A percentile compares a stretch with the other conserved stretches of the same genome.
Conservation (phyloP, 2,797 vertebrate genomes). For the Lepidocolaptes lacrymiger region DNA sequence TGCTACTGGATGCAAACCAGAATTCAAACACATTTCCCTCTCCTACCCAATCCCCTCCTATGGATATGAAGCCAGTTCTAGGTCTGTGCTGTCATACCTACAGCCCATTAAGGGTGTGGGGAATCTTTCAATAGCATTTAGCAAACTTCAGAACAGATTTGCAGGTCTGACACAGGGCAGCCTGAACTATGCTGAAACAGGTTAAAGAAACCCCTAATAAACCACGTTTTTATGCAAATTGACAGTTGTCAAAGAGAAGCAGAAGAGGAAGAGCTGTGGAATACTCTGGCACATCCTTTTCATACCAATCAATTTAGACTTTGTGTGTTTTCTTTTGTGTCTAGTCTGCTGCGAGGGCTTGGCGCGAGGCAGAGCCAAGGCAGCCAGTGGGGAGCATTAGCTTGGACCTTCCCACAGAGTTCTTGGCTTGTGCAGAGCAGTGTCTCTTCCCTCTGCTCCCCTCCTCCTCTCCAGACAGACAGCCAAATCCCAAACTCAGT, state of each 20-base stretch:
- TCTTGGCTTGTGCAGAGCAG: conserved; percentile 40
- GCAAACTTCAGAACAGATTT: neutral
- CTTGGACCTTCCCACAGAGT: conserved; percentile 61
- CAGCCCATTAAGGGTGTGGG: neutral
- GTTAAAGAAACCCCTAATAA: neutral
- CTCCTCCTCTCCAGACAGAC: neutral
- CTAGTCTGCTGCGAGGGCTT: conserved; percentile 70
- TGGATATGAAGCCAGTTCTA: neutral
- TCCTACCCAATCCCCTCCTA: neutral
- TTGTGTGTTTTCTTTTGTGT: conserved; percentile 50
- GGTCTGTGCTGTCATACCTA: neutral
- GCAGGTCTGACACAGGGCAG: neutral
- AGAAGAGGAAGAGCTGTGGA: conserved; percentile 58
- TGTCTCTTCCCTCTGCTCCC: conserved; percentile 4
- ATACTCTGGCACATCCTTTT: conserved; percentile 63
- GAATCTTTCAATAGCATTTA: neutral
- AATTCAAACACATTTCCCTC: neutral
- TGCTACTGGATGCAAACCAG: neutral
- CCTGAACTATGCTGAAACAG: neutral
- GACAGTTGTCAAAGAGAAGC: conserved; percentile 41
- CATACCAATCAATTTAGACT: conserved; percentile 65
- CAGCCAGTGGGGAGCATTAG: conserved; percentile 56
- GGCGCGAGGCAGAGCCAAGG: conserved; percentile 20
- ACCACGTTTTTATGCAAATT: conserved; percentile 19
- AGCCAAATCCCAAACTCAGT: conserved; percentile 26